Conservation (phyloP, 2,888 invertebrate genomes). For the Elgonia sp. region DNA sequence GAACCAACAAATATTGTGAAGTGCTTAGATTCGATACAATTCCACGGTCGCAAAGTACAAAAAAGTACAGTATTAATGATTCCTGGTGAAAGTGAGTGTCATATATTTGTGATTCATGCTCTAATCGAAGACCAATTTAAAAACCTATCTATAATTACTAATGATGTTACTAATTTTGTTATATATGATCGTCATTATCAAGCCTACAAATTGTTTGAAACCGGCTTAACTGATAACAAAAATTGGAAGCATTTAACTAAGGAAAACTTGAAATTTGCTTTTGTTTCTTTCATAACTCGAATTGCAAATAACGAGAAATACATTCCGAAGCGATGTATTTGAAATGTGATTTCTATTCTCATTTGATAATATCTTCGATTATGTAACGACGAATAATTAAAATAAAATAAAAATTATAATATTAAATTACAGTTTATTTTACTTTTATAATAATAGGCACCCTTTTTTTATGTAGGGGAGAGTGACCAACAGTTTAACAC, state of each 20-base stretch:
- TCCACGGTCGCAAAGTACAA: constrained; percentile 43
- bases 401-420: no score
- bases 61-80: constrained; percentile 48
- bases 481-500: no score
- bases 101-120: constrained; percentile 47
- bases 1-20: neutral
- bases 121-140: constrained; percentile 31
- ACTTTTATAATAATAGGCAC: no score
- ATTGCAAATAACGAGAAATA: constrained; percentile 25
- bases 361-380: no score
- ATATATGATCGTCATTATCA: constrained; percentile 60
- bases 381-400: no score
- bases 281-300: constrained; percentile 41
- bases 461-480: no score
- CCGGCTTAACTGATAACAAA: neutral
- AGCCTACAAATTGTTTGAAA: constrained; percentile 45
- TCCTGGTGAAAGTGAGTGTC: constrained; percentile 38
- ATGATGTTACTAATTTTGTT: constrained; percentile 39
- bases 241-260: constrained; percentile 35
- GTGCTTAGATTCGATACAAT: constrained; percentile 39
- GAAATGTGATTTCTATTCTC: no score
- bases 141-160: constrained; percentile 28
- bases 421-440: no score
- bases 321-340: constrained; percentile 56
- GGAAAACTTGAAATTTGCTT: constrained; percentile 34